A percentile compares a stretch with the other conserved stretches of the same genome.
Conservation (phyloP, 1,140 invertebrate genomes). For the Fopius arisanus region DNA sequence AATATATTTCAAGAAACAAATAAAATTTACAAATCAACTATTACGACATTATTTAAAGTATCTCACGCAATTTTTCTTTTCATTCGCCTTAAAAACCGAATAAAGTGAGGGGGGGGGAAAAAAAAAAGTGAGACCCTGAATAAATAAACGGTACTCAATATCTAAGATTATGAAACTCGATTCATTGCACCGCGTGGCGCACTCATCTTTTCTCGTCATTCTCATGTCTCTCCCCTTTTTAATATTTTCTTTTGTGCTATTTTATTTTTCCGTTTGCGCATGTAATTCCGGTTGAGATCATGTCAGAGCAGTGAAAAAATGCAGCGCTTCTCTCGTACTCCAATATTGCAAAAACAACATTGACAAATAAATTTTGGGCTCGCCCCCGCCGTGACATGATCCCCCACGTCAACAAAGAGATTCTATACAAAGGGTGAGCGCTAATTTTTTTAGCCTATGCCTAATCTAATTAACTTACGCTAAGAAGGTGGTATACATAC, state of each 20-base stretch:
- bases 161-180: conserved; percentile 35
- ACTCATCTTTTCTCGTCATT: conserved; percentile 38
- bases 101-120: conserved; percentile 1
- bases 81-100: neutral
- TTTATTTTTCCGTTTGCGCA: neutral
- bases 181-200: conserved; percentile 57
- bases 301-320: neutral
- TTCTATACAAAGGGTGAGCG: conserved; percentile 58
- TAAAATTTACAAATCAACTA: conserved; percentile 54
- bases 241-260: neutral
- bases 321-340: neutral
- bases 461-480: conserved; percentile 61
- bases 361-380: conserved; percentile 20
- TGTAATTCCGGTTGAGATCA: neutral
- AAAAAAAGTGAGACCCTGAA: neutral
- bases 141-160: conserved; percentile 18
- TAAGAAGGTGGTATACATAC: conserved; percentile 63
- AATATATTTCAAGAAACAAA: conserved; percentile 55
- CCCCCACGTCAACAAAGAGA: conserved; percentile 59
- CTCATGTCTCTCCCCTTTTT: neutral
- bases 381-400: neutral
- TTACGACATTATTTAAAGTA: neutral
- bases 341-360: no score
- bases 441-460: conserved; percentile 56
- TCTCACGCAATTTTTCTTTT: neutral